A percentile compares a stretch with the other conserved stretches of the same genome.
These are phyloP conservation scores for Progne subis DNA, from an alignment of 2,113 vertebrate species.

Conservation along the genomic window DNA sequence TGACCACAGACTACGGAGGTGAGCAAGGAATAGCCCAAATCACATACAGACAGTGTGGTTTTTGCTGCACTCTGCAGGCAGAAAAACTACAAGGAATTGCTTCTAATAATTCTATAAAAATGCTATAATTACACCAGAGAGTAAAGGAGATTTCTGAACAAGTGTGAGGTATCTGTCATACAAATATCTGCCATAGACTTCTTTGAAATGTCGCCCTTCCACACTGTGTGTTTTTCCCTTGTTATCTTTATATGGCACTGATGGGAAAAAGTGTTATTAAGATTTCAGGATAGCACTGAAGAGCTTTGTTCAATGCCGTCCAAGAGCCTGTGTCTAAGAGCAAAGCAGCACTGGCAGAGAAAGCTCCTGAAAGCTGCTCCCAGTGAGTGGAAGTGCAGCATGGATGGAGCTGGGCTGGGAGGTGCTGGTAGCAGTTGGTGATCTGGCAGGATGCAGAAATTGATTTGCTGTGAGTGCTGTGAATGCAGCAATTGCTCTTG, in stretches of 20 bases:
- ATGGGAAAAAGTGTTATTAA: neutral
- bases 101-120: neutral
- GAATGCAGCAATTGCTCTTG: conserved; percentile 34
- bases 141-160: conserved; percentile 9
- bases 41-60: neutral
- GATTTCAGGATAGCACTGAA: neutral
- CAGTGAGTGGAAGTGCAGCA: neutral
- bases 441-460: neutral
- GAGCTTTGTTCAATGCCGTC: neutral
- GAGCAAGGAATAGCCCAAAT: neutral
- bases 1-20: neutral
- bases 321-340: neutral
- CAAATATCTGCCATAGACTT: neutral
- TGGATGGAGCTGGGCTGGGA: neutral
- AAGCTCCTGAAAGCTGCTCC: neutral
- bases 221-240: neutral
- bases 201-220: neutral
- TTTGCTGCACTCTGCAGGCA: conserved; percentile 57
- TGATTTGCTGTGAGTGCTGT: conserved; percentile 6
- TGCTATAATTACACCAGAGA: neutral
- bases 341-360: neutral
- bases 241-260: neutral
- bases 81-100: neutral
- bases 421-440: neutral
- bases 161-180: neutral